Percentiles rank a stretch among this genome's conserved stretches.
Conservation (phyloP, 2,888 invertebrate genomes). For the Venustoraphidia nigricollis region DNA sequence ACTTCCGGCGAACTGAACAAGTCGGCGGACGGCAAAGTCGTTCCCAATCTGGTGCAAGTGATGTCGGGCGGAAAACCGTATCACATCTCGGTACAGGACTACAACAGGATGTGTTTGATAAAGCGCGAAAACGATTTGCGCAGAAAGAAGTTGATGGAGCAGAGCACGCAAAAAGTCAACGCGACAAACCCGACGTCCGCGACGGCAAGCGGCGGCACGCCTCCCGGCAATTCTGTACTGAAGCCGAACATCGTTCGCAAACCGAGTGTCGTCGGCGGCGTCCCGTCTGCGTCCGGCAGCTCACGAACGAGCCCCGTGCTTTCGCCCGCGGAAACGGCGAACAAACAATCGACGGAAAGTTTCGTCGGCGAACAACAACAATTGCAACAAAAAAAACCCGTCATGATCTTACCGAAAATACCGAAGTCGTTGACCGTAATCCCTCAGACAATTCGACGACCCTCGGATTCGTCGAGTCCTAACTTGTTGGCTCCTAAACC, state of each 20-base stretch:
- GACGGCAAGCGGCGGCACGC: slow-evolving; percentile 14
- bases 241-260: slow-evolving; percentile 8
- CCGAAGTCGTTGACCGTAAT: slow-evolving; percentile 71
- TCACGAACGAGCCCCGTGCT: too few species aligned
- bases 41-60: slow-evolving; percentile 54
- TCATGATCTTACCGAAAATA: slow-evolving; percentile 54
- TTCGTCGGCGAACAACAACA: slow-evolving; percentile 1
- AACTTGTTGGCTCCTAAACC: background rate
- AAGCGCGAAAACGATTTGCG: slow-evolving; percentile 38
- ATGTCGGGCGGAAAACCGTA: slow-evolving; percentile 65
- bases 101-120: slow-evolving; percentile 64
- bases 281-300: slow-evolving; percentile 2
- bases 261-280: slow-evolving; percentile 2
- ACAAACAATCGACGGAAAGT: slow-evolving; percentile 11
- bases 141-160: slow-evolving; percentile 38
- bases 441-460: slow-evolving; percentile 40
- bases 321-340: slow-evolving; percentile 15
- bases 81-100: slow-evolving; percentile 63
- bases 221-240: slow-evolving; percentile 4
- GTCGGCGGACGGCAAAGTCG: slow-evolving; percentile 36
- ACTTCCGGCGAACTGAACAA: slow-evolving; percentile 26
- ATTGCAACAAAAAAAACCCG: slow-evolving; percentile 18
- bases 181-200: slow-evolving; percentile 8
- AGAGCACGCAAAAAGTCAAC: slow-evolving; percentile 24
- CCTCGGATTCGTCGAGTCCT: slow-evolving; percentile 11